These are phyloP conservation scores for Lepidotrigona ventralis DNA, from an alignment of 1,140 invertebrate species.

Conservation along the genomic window DNA sequence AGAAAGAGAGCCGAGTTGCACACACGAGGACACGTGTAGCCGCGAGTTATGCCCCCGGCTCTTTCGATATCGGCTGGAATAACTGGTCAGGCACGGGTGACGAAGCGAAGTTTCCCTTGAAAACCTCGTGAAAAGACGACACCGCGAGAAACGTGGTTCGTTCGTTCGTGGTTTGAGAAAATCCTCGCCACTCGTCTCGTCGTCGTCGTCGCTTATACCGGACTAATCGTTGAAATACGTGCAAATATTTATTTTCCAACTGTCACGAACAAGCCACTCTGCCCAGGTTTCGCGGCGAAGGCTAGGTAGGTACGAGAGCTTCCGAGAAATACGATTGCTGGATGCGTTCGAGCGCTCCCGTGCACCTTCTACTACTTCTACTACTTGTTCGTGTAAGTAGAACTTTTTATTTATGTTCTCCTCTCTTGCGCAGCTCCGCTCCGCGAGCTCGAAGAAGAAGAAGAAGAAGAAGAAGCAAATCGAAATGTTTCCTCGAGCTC, in stretches of 20 bases:
- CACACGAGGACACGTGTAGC: conserved; percentile 20
- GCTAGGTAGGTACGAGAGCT: conserved; percentile 51
- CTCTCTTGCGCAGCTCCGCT: conserved; percentile 42
- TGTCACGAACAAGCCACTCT: conserved; percentile 64
- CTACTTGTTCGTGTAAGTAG: too few relatives aligned
- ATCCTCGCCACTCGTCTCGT: conserved; percentile 53
- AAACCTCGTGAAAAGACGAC: background rate
- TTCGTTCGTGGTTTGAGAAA: conserved; percentile 18
- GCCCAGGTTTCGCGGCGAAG: conserved; percentile 33
- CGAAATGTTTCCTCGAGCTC: conserved; percentile 53
- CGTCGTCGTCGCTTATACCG: conserved; percentile 64
- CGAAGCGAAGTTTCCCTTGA: background rate
- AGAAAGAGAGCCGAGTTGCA: background rate
- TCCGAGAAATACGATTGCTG: conserved; percentile 59
- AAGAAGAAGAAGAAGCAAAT: conserved; percentile 33
- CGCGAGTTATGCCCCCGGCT: conserved; percentile 15
- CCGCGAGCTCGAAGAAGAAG: conserved; percentile 26
- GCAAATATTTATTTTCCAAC: conserved; percentile 70
- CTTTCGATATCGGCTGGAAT: conserved; percentile 35
- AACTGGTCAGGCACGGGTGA: conserved; percentile 9
- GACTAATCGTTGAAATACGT: conserved; percentile 70
- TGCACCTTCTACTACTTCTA: background rate
- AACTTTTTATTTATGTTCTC: conserved; percentile 57
- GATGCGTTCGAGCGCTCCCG: conserved; percentile 49
- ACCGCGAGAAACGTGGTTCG: background rate